Conservation (phyloP, 2,113 vertebrate genomes). For the Heterotilapia buettikoferi region DNA sequence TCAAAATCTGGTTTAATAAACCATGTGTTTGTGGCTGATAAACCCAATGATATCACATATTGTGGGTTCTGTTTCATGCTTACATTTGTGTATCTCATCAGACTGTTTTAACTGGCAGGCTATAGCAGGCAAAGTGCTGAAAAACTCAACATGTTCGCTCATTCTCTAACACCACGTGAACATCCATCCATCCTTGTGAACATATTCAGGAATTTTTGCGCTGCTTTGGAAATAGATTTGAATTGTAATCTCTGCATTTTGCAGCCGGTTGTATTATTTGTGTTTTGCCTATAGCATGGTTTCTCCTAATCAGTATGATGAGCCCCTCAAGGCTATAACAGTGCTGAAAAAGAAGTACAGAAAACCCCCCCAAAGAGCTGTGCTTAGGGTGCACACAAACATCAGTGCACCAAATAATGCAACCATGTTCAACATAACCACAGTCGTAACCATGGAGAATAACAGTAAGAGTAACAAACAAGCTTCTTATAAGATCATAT, state of each 20-base stretch:
- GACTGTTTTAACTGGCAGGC: background rate
- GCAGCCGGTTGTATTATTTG: background rate
- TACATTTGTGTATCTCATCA: background rate
- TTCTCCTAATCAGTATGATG: background rate
- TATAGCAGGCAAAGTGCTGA: background rate
- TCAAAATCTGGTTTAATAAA: background rate
- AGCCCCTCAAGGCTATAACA: background rate
- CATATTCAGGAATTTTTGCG: background rate
- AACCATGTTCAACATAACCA: background rate
- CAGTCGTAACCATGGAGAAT: background rate
- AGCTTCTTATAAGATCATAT: background rate
- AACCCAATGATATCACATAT: background rate
- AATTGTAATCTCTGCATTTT: background rate
- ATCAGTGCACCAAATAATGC: background rate
- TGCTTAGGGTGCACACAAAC: background rate
- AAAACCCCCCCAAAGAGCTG: accelerated
- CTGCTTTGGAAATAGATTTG: background rate
- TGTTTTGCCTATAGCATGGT: background rate
- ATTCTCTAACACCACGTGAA: background rate
- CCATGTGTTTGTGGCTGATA: background rate
- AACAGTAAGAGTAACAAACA: background rate
- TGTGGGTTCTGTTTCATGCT: background rate
- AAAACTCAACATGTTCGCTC: background rate
- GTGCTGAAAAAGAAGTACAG: background rate
- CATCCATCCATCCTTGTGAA: background rate